Conservation (phyloP, 2,113 vertebrate species). For the Myotis brandtii region DNA sequence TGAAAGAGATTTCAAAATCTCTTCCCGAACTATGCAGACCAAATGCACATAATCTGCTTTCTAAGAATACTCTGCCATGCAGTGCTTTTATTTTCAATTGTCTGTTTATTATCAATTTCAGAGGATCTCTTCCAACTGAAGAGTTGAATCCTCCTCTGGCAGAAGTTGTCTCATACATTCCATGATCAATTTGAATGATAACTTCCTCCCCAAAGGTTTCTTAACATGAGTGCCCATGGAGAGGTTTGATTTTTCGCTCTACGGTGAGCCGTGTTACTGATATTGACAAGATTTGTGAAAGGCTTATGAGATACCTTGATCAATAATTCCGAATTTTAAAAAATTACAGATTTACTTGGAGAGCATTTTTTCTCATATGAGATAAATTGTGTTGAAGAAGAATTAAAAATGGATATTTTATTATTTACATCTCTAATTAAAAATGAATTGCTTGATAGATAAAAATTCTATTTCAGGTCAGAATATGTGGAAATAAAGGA, state of each 20-base stretch:
- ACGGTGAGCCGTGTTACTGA: background rate
- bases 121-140: constrained; percentile 39
- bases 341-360: background rate
- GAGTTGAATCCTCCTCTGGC: constrained; percentile 51
- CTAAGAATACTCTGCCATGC: constrained; percentile 74
- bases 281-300: background rate
- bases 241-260: constrained; percentile 39
- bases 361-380: background rate
- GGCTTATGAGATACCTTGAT: background rate
- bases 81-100: constrained; percentile 80
- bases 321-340: constrained; percentile 42
- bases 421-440: constrained; percentile 36
- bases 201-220: constrained; percentile 58
- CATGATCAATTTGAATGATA: constrained; percentile 42
- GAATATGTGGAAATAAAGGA: constrained; percentile 25
- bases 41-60: constrained; percentile 77
- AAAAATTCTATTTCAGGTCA: background rate
- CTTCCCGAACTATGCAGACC: constrained; percentile 77
- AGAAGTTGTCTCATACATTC: constrained; percentile 69
- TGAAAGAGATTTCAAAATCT: constrained; percentile 76
- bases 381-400: constrained; percentile 14
- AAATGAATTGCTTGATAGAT: background rate
- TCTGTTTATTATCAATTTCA: constrained; percentile 78
- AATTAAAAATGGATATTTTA: background rate
- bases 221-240: constrained; percentile 56